Conservation (phyloP, 2,113 vertebrate genomes). For the Aythya baeri region DNA sequence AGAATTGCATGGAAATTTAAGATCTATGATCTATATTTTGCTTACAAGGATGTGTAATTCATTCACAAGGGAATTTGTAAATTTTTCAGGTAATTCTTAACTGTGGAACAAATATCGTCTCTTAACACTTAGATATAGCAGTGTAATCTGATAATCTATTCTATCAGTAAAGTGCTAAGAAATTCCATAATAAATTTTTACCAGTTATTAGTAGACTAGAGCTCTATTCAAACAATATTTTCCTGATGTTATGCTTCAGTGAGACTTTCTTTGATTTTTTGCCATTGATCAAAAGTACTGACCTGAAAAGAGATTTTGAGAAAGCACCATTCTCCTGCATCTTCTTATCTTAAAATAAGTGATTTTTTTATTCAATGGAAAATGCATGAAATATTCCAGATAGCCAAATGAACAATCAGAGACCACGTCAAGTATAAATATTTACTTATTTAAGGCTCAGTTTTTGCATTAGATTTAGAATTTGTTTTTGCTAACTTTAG, state of each 20-base stretch:
- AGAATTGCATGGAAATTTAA: not conserved
- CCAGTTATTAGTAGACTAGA: not conserved
- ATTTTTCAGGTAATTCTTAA: conserved; percentile 30
- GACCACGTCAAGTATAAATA: not conserved
- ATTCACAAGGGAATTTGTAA: not conserved
- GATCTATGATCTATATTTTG: not conserved
- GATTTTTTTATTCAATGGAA: not conserved
- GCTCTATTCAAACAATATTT: not conserved
- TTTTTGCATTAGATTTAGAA: not conserved
- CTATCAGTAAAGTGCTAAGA: not conserved
- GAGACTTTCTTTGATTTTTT: not conserved
- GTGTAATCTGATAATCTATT: conserved; percentile 33
- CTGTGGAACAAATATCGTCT: conserved; percentile 24
- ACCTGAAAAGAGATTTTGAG: not conserved
- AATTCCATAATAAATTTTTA: not conserved
- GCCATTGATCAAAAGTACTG: not conserved
- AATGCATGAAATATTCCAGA: not conserved
- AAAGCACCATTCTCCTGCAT: not conserved
- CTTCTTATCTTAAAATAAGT: not conserved
- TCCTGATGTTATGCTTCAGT: not conserved
- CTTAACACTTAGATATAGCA: not conserved
- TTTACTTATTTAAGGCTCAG: not conserved
- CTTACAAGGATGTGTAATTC: not conserved
- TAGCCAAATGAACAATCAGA: not conserved
- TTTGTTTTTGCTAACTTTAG: not conserved